Evolutionary conservation across 2,888 invertebrate species (phyloP).

Genomic region (Polia nebulosa): DNA sequence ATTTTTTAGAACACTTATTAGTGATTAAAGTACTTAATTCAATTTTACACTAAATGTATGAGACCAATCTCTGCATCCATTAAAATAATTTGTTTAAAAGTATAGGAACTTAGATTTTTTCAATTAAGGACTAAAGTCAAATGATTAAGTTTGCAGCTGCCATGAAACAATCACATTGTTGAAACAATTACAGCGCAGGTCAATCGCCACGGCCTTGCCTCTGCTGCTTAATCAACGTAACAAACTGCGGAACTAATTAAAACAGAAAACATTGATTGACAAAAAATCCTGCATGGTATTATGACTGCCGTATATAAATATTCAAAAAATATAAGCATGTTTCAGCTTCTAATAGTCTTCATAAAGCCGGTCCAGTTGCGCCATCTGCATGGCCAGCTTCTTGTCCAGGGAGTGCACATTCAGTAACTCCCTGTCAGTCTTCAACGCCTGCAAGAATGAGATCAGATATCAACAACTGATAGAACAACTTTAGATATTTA

Average conservation of each 20-base stretch:
- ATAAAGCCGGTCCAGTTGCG: conserved; percentile 66
- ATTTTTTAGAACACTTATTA: background rate
- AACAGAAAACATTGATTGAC: background rate
- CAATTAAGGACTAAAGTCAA: background rate
- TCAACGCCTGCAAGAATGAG: conserved; percentile 65
- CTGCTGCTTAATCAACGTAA: background rate
- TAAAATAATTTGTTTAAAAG: background rate
- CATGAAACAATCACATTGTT: too few relatives aligned
- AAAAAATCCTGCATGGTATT: background rate
- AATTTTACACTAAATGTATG: background rate
- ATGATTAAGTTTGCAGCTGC: too few relatives aligned
- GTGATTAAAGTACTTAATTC: background rate
- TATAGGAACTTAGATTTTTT: background rate
- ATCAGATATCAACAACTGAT: background rate
- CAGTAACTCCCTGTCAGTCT: conserved; percentile 71
- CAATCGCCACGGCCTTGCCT: too few relatives aligned
- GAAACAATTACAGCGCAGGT: background rate
- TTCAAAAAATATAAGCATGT: background rate
- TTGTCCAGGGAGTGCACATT: conserved; percentile 72
- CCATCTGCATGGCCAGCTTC: conserved; percentile 69
- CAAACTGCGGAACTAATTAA: background rate
- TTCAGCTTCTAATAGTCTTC: conserved; percentile 64
- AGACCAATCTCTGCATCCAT: too few relatives aligned
- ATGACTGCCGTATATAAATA: background rate
- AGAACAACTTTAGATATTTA: background rate